Conservation (phyloP, 2,797 vertebrate genomes). For the Spheniscus humboldti region DNA sequence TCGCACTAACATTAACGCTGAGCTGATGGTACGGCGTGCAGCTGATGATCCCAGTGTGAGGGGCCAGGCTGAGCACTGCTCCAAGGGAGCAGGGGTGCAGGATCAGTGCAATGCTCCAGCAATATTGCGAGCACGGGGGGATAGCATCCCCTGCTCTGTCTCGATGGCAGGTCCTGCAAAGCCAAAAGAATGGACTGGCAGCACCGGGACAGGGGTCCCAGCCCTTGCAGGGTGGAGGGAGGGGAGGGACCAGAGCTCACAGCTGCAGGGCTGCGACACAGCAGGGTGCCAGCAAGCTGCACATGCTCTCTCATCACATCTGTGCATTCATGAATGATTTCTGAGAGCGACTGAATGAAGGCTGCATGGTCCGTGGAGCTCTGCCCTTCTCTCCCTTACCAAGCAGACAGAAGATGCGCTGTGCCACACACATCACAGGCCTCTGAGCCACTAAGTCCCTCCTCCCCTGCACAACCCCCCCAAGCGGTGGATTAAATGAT, state of each 20-base stretch:
- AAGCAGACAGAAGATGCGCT: neutral
- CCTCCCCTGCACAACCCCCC: neutral
- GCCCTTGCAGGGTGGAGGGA: neutral
- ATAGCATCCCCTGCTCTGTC: neutral
- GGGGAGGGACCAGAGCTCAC: neutral
- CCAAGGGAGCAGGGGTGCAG: neutral
- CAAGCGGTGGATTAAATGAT: neutral
- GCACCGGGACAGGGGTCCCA: neutral
- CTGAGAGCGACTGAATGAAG: neutral
- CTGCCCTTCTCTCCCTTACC: neutral
- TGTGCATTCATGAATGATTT: neutral
- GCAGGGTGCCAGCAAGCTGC: neutral
- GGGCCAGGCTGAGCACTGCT: accelerated
- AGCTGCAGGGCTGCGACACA: neutral
- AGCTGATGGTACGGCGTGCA: neutral
- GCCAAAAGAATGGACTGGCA: neutral
- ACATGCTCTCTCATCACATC: neutral
- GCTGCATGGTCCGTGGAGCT: neutral
- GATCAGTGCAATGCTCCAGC: neutral
- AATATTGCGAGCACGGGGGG: accelerated
- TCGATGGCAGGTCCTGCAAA: neutral
- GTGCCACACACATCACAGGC: neutral
- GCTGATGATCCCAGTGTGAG: accelerated
- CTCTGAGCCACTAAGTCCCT: no score
- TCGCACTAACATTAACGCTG: neutral